phyloP scores from a whole-genome alignment of 2,113 vertebrate genomes.

The Oncorhynchus clarkii region DNA sequence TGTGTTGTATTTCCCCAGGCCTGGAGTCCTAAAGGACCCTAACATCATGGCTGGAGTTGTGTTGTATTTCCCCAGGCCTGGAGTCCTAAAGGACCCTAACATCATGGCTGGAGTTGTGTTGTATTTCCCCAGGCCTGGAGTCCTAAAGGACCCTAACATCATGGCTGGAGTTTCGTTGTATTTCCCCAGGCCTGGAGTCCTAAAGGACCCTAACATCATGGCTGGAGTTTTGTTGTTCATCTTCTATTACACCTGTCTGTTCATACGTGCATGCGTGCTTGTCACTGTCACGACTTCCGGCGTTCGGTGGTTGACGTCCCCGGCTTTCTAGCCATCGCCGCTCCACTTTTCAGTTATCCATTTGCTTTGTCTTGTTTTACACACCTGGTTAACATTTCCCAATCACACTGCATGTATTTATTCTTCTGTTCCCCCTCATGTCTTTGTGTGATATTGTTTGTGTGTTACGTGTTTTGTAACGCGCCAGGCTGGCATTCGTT shows the following conservation, averaged over 20 bases:
- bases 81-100: slow-evolving; percentile 85
- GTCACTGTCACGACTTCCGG: too few relatives aligned
- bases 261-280: background rate
- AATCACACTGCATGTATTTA: too few relatives aligned
- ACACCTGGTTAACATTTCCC: too few relatives aligned
- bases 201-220: slow-evolving; percentile 87
- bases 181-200: slow-evolving; percentile 73
- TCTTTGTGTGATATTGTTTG: too few relatives aligned
- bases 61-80: slow-evolving; percentile 60
- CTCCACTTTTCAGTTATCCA: too few relatives aligned
- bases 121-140: slow-evolving; percentile 67
- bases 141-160: slow-evolving; percentile 85
- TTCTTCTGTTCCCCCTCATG: too few relatives aligned
- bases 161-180: slow-evolving; percentile 70
- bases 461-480: too few relatives aligned
- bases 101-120: slow-evolving; percentile 74
- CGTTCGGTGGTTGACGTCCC: too few relatives aligned
- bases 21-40: slow-evolving; percentile 84
- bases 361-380: too few relatives aligned
- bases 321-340: too few relatives aligned
- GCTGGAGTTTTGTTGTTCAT: slow-evolving; percentile 83
- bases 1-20: slow-evolving; percentile 51
- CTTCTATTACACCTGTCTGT: slow-evolving; percentile 78
- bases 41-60: slow-evolving; percentile 78
- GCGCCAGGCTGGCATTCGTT: too few relatives aligned